Conservation (phyloP, 2,888 invertebrate genomes). For the Coelinius sp. region DNA sequence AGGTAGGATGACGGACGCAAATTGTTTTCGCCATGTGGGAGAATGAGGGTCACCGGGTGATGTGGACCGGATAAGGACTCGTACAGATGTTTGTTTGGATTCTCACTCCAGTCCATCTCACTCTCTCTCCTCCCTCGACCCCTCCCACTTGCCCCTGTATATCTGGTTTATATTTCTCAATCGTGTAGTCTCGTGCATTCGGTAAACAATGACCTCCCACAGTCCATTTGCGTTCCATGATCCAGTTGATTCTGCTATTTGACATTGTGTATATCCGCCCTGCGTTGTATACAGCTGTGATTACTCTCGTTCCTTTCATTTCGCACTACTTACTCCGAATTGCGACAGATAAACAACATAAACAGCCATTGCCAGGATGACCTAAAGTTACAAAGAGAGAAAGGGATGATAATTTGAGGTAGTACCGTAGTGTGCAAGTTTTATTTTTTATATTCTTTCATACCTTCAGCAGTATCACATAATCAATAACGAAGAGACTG, state of each 20-base stretch:
- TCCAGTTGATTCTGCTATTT: slow-evolving; percentile 21
- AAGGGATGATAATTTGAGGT: neutral
- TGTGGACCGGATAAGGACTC: slow-evolving; percentile 32
- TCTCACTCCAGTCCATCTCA: neutral
- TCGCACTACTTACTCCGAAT: slow-evolving; percentile 12
- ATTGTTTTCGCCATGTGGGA: slow-evolving; percentile 14
- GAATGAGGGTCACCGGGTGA: slow-evolving; percentile 29
- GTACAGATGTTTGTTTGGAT: slow-evolving; percentile 26
- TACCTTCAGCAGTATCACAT: slow-evolving; percentile 46
- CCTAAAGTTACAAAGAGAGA: slow-evolving; percentile 37
- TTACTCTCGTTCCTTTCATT: slow-evolving; percentile 13
- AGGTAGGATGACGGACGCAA: slow-evolving; percentile 13
- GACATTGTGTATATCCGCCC: slow-evolving; percentile 20
- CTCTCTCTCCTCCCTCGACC: neutral
- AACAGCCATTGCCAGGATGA: slow-evolving; percentile 41
- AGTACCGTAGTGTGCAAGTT: neutral
- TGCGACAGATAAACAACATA: slow-evolving; percentile 46
- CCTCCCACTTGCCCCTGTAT: neutral
- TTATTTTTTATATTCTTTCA: slow-evolving; percentile 18
- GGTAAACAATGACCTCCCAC: slow-evolving; percentile 26
- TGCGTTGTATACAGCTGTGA: neutral
- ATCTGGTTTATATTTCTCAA: slow-evolving; percentile 20
- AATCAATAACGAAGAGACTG: slow-evolving; percentile 49
- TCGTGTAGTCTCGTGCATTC: slow-evolving; percentile 6
- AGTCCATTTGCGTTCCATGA: slow-evolving; percentile 18